A percentile compares a stretch with the other conserved stretches of the same genome.
phyloP scores from a whole-genome alignment of 1,140 invertebrate genomes.

The Lethocerus indicus region DNA sequence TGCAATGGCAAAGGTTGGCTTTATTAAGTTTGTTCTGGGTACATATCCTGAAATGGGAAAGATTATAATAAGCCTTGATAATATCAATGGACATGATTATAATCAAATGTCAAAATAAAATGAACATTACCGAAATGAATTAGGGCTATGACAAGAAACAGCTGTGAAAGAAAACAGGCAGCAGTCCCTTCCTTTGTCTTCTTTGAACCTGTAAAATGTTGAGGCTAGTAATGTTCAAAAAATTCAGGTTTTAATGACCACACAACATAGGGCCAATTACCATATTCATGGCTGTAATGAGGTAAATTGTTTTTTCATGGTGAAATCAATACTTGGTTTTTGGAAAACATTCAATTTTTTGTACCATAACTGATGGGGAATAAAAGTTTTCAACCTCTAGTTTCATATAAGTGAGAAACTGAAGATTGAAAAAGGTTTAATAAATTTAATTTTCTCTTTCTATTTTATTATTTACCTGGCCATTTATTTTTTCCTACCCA shows the following conservation, averaged over 20 bases:
- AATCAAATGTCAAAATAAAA: slow-evolving; percentile 11
- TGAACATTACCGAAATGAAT: slow-evolving; percentile 28
- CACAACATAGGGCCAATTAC: no score
- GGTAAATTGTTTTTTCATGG: no score
- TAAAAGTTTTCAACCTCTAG: no score
- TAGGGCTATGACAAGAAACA: slow-evolving; percentile 30
- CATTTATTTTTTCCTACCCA: slow-evolving; percentile 56
- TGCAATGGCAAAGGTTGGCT: slow-evolving; percentile 31
- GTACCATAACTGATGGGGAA: no score
- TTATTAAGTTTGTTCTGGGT: slow-evolving; percentile 20
- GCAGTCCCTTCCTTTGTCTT: slow-evolving; percentile 51
- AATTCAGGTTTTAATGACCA: no score
- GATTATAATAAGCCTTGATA: slow-evolving; percentile 8
- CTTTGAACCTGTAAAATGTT: slow-evolving; percentile 33
- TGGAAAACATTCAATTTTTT: no score
- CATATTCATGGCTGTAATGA: no score
- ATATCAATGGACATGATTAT: slow-evolving; percentile 10
- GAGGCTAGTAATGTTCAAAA: no score
- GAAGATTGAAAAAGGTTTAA: slow-evolving; percentile 4
- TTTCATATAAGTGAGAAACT: slow-evolving; percentile 14
- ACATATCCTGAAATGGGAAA: slow-evolving; percentile 25
- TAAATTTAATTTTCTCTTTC: background rate
- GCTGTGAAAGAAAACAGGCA: slow-evolving; percentile 36
- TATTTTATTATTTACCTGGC: slow-evolving; percentile 32
- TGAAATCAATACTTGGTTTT: no score